Conservation (phyloP, 2,888 invertebrate genomes). For the Luperina nickerlii region DNA sequence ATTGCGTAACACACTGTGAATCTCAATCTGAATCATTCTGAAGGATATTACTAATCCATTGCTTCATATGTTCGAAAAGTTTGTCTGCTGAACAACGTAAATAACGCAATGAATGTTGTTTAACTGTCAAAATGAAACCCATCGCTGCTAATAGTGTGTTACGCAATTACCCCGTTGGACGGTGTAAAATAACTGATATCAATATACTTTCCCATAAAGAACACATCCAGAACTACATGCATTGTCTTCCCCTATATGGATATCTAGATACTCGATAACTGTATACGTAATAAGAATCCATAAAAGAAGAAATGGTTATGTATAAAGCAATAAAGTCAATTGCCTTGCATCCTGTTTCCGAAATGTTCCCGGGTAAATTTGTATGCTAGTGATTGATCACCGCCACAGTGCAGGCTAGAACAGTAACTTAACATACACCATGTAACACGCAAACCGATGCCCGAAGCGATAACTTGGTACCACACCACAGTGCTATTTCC, state of each 20-base stretch:
- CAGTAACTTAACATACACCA: constrained; percentile 47
- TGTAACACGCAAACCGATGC: constrained; percentile 41
- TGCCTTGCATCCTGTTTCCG: constrained; percentile 75
- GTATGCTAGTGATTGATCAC: constrained; percentile 77
- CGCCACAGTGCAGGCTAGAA: constrained; percentile 69
- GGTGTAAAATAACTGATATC: constrained; percentile 1
- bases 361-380: constrained; percentile 69
- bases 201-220: constrained; percentile 17
- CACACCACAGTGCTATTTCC: constrained; percentile 31
- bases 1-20: not conserved
- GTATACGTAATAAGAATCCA: constrained; percentile 54
- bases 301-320: constrained; percentile 65
- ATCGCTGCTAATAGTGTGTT: not conserved
- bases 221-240: constrained; percentile 13
- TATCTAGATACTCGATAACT: constrained; percentile 41
- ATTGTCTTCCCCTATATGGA: constrained; percentile 33
- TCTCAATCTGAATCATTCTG: not conserved
- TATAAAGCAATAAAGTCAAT: constrained; percentile 76
- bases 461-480: constrained; percentile 34
- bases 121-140: not conserved
- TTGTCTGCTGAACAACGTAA: not conserved
- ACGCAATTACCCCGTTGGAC: not conserved
- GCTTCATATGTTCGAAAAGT: not conserved
- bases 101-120: not conserved
- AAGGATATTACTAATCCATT: not conserved